phyloP scores from a whole-genome alignment of 2,113 vertebrate genomes.

The Pangasianodon gigas region DNA sequence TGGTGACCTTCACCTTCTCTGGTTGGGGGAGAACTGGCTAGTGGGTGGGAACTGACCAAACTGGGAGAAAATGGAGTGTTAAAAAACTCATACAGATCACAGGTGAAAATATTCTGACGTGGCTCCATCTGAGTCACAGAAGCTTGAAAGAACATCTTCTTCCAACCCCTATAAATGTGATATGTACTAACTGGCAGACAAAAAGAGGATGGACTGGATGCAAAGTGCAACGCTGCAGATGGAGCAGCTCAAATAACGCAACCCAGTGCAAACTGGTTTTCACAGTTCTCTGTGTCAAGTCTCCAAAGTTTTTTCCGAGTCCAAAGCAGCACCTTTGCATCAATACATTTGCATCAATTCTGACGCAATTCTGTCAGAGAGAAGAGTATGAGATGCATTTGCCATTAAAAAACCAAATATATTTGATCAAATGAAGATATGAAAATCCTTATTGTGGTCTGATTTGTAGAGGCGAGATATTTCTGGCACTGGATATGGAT shows the following conservation, averaged over 20 bases:
- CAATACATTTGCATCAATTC: constrained; percentile 87
- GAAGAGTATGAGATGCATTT: constrained; percentile 44
- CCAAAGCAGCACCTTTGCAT: constrained; percentile 72
- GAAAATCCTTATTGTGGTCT: not conserved
- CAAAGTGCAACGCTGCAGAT: constrained; percentile 68
- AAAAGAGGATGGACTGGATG: constrained; percentile 69
- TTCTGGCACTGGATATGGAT: not conserved
- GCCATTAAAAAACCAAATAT: not conserved
- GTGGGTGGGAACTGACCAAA: not conserved
- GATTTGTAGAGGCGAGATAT: not conserved
- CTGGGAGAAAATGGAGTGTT: not conserved
- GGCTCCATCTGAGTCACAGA: not conserved
- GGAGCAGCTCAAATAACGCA: constrained; percentile 85
- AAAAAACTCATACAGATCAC: not conserved
- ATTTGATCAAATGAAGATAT: not conserved
- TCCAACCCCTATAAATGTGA: constrained; percentile 58
- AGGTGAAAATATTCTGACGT: constrained; percentile 2
- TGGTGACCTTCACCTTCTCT: not conserved
- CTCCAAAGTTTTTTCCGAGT: constrained; percentile 76
- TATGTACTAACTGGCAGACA: constrained; percentile 79
- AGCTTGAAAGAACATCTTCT: constrained; percentile 10
- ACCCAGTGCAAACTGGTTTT: constrained; percentile 81
- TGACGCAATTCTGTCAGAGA: constrained; percentile 79
- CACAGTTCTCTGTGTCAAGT: constrained; percentile 76
- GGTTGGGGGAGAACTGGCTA: not conserved